These are phyloP conservation scores for Clarias magur DNA, from an alignment of 2,113 vertebrate species.

Conservation along the genomic window DNA sequence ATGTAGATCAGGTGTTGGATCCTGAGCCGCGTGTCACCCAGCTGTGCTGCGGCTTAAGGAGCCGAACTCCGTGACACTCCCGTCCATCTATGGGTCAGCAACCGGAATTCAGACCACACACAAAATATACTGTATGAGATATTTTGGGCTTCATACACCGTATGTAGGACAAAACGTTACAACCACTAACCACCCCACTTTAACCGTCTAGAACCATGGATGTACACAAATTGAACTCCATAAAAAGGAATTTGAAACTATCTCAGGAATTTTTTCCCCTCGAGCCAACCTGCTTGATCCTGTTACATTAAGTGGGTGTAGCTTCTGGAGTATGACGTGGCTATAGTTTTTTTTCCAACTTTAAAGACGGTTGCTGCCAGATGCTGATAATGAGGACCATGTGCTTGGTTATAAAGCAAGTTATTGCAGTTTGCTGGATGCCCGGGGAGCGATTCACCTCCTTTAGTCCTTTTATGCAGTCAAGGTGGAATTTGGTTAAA, in stretches of 20 bases:
- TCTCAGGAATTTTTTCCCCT: background rate
- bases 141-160: background rate
- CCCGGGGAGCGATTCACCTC: background rate
- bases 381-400: conserved; percentile 8
- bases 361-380: conserved; percentile 6
- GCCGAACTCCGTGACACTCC: background rate
- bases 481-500: background rate
- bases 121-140: no score
- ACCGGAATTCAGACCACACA: background rate
- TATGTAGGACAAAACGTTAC: background rate
- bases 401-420: conserved; percentile 15
- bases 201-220: background rate
- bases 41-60: background rate
- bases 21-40: conserved; percentile 27
- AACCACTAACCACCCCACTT: background rate
- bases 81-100: background rate
- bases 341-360: background rate
- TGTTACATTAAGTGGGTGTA: background rate
- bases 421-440: background rate
- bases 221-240: background rate
- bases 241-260: background rate
- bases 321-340: background rate
- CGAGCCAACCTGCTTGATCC: background rate
- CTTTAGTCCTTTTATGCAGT: background rate
- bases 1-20: conserved; percentile 39